phyloP scores from a whole-genome alignment of 2,113 vertebrate species.

The Bufo bufo region DNA sequence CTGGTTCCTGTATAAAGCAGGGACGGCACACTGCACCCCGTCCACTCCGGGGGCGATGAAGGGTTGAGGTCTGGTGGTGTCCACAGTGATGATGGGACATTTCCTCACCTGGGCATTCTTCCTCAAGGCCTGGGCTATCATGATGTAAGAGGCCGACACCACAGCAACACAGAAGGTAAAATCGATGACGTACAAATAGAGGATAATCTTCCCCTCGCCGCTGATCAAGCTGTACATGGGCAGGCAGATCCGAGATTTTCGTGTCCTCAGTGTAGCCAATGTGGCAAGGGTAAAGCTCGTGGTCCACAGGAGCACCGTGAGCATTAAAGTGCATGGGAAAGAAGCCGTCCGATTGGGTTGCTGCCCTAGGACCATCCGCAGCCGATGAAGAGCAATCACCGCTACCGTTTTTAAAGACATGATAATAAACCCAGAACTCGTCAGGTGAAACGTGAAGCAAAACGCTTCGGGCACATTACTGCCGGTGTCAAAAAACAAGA shows the following conservation, averaged over 20 bases:
- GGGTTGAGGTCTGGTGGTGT: slow-evolving; percentile 75
- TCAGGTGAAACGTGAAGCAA: slow-evolving; percentile 93
- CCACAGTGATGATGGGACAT: slow-evolving; percentile 77
- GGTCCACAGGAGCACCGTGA: slow-evolving; percentile 88
- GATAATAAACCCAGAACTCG: slow-evolving; percentile 91
- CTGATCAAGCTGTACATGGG: slow-evolving; percentile 84
- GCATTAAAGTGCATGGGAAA: slow-evolving; percentile 84
- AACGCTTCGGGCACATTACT: slow-evolving; percentile 81
- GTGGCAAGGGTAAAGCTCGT: slow-evolving; percentile 91
- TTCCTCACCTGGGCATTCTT: slow-evolving; percentile 86
- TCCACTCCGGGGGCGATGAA: slow-evolving; percentile 73
- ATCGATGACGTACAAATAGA: slow-evolving; percentile 88
- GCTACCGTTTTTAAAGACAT: slow-evolving; percentile 96
- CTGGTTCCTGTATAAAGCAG: slow-evolving; percentile 87
- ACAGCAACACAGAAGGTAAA: slow-evolving; percentile 90
- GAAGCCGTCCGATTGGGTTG: slow-evolving; percentile 84
- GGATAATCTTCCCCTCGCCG: slow-evolving; percentile 76
- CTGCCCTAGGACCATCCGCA: slow-evolving; percentile 91
- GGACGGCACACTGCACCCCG: slow-evolving; percentile 75
- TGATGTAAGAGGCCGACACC: slow-evolving; percentile 87
- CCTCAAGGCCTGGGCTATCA: slow-evolving; percentile 88
- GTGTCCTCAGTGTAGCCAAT: slow-evolving; percentile 82
- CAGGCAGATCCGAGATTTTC: slow-evolving; percentile 84
- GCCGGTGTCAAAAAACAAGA: slow-evolving; percentile 83
- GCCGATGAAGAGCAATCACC: slow-evolving; percentile 89